Evolutionary conservation across 2,797 vertebrate genomes (phyloP), one percentile per base, ranked within the genome.

Genomic region (Megaceryle alcyon): DNA sequence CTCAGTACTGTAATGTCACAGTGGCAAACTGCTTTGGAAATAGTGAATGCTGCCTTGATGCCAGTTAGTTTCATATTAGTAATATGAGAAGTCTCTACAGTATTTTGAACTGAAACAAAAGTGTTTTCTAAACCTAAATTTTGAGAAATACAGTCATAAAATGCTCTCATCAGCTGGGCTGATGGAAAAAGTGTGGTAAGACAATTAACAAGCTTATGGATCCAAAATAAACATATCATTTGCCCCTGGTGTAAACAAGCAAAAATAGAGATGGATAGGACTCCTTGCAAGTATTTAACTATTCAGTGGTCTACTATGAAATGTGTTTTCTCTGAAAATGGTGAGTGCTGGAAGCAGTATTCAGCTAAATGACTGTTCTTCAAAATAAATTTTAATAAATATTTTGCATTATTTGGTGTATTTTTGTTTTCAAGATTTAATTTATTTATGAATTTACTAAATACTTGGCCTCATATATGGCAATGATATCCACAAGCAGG

Each of bases 141-240:
- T 94, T 92, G 39, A 95, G 87, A 95, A 94, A 85, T 44, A 80
- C 64, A 85, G 72, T 88, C 87, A 87, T 77, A 82, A 92, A 91
- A 92, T 60, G 64, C 77, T 86, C 88, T 88, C 91, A 93, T 60
- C 86, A 93, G 87, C 80, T 93, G 88, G 84, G 84, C 9, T 95
- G 86, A 86, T 92, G 94, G 65, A 95, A 96, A 96, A 96, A 95
- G 90, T 87, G 89, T 29, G 82, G 71, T 63, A 92, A 95, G 86
- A 92, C 71, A 85, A 73, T 84, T 88, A 92, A 85, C 82, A 95
- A 21, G 31, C 88, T 71, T 60, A 2, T 65, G 82, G 84, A 92
- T 81, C 86, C 93, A 96, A 96, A 97, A 96, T 78, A 96, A 97
- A 96, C 87, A 75, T 48, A 89, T 68, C 41, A 72, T 88, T 94